These are phyloP conservation scores for Conchocele bisecta DNA, from an alignment of 2,888 invertebrate genomes.

Conservation along the genomic window DNA sequence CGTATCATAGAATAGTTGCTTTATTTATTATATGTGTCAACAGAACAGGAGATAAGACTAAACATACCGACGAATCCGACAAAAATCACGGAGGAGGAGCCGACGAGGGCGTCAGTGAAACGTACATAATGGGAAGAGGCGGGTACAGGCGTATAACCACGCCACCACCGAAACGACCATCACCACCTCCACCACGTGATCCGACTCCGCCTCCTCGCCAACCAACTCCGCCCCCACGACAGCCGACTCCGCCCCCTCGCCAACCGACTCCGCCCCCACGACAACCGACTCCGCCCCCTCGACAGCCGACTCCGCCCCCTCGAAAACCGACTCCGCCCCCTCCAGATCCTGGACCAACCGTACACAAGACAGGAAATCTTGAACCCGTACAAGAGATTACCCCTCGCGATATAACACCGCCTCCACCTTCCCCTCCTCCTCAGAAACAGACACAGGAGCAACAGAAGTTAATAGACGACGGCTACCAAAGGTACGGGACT, in stretches of 20 bases:
- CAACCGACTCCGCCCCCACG: conserved; percentile 21
- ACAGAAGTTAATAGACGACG: too few species aligned
- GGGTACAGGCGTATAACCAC: too few species aligned
- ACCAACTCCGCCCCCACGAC: conserved; percentile 21
- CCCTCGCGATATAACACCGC: conserved; percentile 30
- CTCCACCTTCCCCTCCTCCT: conserved; percentile 30
- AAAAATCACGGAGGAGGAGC: too few species aligned
- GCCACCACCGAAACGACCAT: not conserved
- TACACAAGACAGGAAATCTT: too few species aligned
- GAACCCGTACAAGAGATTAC: conserved; percentile 20
- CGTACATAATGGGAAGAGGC: too few species aligned
- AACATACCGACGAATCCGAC: too few species aligned
- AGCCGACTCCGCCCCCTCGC: conserved; percentile 18
- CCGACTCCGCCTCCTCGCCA: conserved; percentile 27
- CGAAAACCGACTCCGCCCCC: conserved; percentile 19
- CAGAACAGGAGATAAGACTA: too few species aligned
- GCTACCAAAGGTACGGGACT: too few species aligned
- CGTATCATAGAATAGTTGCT: too few species aligned
- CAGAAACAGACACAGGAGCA: conserved; percentile 20
- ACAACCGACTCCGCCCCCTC: conserved; percentile 35
- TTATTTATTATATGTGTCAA: too few species aligned
- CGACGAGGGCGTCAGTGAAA: too few species aligned
- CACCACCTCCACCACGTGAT: conserved; percentile 28
- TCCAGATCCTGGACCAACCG: conserved; percentile 9
- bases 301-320: conserved; percentile 25